Evolutionary conservation across 2,113 vertebrate species (phyloP).

Genomic region (Vidua chalybeata): DNA sequence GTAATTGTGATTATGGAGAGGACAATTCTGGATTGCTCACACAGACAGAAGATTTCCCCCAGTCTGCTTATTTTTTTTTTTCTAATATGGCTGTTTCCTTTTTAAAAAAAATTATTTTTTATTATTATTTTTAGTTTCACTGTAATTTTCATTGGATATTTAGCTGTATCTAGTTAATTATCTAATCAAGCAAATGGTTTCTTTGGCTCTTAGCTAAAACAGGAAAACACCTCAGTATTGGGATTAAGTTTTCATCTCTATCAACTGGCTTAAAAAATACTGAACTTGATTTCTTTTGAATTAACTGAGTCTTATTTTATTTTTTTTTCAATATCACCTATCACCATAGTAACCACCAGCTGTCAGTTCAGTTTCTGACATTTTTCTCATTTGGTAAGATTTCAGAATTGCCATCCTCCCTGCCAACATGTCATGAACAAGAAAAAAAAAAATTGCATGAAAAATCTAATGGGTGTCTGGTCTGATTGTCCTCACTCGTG

Average conservation of each 20-base stretch:
- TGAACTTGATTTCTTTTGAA: conserved; percentile 86
- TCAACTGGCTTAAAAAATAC: conserved; percentile 82
- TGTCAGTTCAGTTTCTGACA: conserved; percentile 98
- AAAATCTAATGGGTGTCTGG: conserved; percentile 99
- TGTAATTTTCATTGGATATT: conserved; percentile 52
- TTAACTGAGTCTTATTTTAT: conserved; percentile 83
- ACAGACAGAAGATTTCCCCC: conserved; percentile 5
- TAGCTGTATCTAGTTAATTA: conserved; percentile 63
- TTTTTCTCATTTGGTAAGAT: conserved; percentile 98
- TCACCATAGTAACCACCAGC: conserved; percentile 92
- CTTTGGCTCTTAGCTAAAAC: conserved; percentile 65
- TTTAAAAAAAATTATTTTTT: not conserved
- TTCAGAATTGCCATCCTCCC: conserved; percentile 97
- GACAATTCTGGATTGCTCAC: not conserved
- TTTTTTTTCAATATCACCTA: conserved; percentile 82
- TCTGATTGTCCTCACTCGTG: conserved; percentile 99
- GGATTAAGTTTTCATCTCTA: conserved; percentile 82
- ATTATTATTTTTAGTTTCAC: conserved; percentile 24
- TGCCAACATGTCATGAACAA: conserved; percentile 97
- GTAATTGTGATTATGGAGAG: not conserved
- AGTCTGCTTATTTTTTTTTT: not conserved
- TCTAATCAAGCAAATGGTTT: conserved; percentile 70
- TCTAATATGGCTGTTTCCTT: conserved; percentile 18
- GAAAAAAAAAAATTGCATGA: conserved; percentile 89
- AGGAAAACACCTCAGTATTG: conserved; percentile 68